Evolutionary conservation across 1,140 invertebrate species (phyloP).

Genomic region (Drosophila lowei): DNA sequence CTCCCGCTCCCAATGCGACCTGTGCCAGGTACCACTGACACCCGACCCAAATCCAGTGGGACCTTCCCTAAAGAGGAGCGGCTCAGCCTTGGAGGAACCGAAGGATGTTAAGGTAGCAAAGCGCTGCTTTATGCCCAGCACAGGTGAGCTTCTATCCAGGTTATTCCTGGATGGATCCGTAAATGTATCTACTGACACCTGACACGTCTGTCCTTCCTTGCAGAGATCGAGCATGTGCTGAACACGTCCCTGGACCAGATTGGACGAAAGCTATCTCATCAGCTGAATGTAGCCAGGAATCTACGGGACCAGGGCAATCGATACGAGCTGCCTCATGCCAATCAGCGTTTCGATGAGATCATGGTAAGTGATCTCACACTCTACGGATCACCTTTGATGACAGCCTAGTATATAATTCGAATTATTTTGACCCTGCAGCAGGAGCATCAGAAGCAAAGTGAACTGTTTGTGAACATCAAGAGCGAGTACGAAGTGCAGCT

Average conservation of each 20-base stretch:
- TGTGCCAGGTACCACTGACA: conserved; percentile 49
- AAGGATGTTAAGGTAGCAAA: conserved; percentile 52
- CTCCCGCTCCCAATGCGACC: conserved; percentile 44
- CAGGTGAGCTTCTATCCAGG: conserved; percentile 32
- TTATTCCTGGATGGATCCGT: background rate
- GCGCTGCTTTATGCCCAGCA: conserved; percentile 62
- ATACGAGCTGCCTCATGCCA: conserved; percentile 62
- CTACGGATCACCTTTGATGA: background rate
- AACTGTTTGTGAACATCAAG: conserved; percentile 76
- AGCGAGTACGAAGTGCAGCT: conserved; percentile 76
- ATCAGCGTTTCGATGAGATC: conserved; percentile 68
- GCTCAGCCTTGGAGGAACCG: conserved; percentile 3
- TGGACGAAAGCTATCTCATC: conserved; percentile 59
- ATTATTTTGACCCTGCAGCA: conserved; percentile 39
- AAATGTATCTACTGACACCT: background rate
- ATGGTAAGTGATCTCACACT: conserved; percentile 53
- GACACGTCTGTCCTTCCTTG: background rate
- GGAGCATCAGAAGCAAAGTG: conserved; percentile 75
- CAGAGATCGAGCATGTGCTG: conserved; percentile 71
- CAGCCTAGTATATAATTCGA: too few relatives aligned
- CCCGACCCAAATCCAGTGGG: conserved; percentile 28
- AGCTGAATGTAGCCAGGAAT: conserved; percentile 67
- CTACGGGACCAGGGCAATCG: conserved; percentile 66
- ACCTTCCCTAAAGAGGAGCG: conserved; percentile 30
- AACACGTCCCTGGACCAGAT: conserved; percentile 68